A percentile compares a stretch with the other conserved stretches of the same genome.
These are phyloP conservation scores for Drosophila miranda DNA, from an alignment of 1,140 invertebrate species.

Conservation along the genomic window DNA sequence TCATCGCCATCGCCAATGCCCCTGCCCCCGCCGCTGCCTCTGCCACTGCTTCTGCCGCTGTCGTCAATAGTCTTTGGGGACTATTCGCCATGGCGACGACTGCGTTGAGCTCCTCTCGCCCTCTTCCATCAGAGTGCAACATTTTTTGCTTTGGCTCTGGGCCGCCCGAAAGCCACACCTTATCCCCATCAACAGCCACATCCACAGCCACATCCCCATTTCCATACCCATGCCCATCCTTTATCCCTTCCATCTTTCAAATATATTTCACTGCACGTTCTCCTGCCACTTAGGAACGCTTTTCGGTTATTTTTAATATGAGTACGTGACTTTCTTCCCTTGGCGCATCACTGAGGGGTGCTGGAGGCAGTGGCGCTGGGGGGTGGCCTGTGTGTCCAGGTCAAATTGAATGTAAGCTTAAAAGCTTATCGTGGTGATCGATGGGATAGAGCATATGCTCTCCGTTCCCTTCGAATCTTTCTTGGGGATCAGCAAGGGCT, in stretches of 20 bases:
- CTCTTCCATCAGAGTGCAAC: not conserved
- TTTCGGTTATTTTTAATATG: conserved; percentile 80
- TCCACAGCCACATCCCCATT: not conserved
- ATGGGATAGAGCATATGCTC: too few relatives aligned
- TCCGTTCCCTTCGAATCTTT: too few relatives aligned
- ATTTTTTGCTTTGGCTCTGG: conserved; percentile 5
- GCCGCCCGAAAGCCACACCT: not conserved
- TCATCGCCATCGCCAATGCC: conserved; percentile 20
- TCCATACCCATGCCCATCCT: conserved; percentile 18
- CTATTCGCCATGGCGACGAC: conserved; percentile 52
- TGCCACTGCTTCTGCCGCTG: not conserved
- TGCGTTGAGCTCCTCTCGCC: conserved; percentile 1
- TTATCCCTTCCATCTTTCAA: conserved; percentile 33
- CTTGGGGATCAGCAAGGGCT: too few relatives aligned
- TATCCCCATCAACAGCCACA: not conserved
- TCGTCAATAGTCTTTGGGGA: conserved; percentile 31
- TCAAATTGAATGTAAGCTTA: too few relatives aligned
- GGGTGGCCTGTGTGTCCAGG: not conserved
- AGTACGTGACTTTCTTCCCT: conserved; percentile 68
- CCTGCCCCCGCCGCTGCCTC: not conserved
- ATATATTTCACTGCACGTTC: conserved; percentile 76
- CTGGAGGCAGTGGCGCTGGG: too few relatives aligned
- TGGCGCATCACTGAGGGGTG: conserved; percentile 10
- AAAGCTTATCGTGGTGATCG: too few relatives aligned
- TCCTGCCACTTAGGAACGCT: conserved; percentile 75